Conservation (phyloP, 2,888 invertebrate species). For the Plemyria rubiginata region DNA sequence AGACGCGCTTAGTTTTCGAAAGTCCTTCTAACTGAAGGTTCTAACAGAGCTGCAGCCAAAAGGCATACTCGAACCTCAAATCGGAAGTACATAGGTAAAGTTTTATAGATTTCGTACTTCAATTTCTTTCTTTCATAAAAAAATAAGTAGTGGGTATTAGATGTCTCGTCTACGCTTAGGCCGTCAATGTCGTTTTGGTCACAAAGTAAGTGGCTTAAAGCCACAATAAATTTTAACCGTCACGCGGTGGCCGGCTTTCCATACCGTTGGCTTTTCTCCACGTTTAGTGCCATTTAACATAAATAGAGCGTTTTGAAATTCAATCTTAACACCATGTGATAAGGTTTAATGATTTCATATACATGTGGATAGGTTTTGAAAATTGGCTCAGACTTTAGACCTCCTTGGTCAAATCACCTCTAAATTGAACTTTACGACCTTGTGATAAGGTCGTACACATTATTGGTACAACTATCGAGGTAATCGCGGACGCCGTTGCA, state of each 20-base stretch:
- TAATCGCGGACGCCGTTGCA: constrained; percentile 50
- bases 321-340: constrained; percentile 3
- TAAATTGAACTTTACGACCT: constrained; percentile 4
- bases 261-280: constrained; percentile 42
- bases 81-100: too few species aligned
- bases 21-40: too few species aligned
- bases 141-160: neutral
- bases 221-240: constrained; percentile 23
- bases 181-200: constrained; percentile 10
- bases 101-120: too few species aligned
- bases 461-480: constrained; percentile 1
- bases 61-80: too few species aligned
- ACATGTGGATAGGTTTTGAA: constrained; percentile 3
- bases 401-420: neutral
- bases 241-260: constrained; percentile 46
- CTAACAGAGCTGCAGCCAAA: too few species aligned
- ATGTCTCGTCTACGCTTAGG: neutral
- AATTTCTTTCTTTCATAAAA: neutral
- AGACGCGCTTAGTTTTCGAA: too few species aligned
- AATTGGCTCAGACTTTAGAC: neutral
- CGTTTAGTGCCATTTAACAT: constrained; percentile 27
- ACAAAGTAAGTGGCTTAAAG: constrained; percentile 26
- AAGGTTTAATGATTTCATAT: constrained; percentile 4
- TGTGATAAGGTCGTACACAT: constrained; percentile 2
- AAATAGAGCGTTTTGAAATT: neutral